phyloP scores from a whole-genome alignment of 2,888 invertebrate genomes.

The Phyto melanocephala region DNA sequence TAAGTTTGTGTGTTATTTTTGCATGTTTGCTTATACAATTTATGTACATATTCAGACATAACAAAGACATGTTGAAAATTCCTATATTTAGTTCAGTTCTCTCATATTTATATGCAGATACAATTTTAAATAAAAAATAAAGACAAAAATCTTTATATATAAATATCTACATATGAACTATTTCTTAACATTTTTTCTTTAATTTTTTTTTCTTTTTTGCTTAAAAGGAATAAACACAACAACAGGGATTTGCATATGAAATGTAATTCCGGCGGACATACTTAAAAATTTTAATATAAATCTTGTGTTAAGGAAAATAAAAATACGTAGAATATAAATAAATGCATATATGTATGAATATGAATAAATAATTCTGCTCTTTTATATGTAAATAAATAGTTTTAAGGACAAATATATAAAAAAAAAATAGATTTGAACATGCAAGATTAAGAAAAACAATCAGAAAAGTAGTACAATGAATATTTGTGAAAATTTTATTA shows the following conservation, averaged over 20 bases:
- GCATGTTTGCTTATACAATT: neutral
- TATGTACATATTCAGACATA: neutral
- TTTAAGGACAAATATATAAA: constrained; percentile 6
- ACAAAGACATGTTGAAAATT: constrained; percentile 26
- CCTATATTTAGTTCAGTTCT: neutral
- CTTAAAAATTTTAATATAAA: constrained; percentile 56
- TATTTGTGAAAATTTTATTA: too few species aligned
- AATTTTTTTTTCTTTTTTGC: constrained; percentile 5
- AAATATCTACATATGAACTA: constrained; percentile 37
- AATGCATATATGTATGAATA: too few species aligned
- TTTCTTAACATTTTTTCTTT: constrained; percentile 10
- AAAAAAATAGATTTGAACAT: too few species aligned
- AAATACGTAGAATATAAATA: constrained; percentile 27
- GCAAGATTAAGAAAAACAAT: neutral
- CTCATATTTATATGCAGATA: neutral
- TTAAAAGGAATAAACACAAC: constrained; percentile 43
- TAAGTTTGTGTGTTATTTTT: neutral
- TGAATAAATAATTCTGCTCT: too few species aligned
- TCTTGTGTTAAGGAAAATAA: constrained; percentile 34
- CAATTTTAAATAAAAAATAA: too few species aligned
- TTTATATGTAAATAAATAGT: constrained; percentile 6
- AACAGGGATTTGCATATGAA: constrained; percentile 62
- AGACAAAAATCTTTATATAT: neutral
- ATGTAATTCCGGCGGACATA: constrained; percentile 61
- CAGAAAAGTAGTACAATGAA: neutral